Base-by-base conservation (phyloP, 2,797 vertebrate genomes). In the Knipowitschia caucasica region DNA sequence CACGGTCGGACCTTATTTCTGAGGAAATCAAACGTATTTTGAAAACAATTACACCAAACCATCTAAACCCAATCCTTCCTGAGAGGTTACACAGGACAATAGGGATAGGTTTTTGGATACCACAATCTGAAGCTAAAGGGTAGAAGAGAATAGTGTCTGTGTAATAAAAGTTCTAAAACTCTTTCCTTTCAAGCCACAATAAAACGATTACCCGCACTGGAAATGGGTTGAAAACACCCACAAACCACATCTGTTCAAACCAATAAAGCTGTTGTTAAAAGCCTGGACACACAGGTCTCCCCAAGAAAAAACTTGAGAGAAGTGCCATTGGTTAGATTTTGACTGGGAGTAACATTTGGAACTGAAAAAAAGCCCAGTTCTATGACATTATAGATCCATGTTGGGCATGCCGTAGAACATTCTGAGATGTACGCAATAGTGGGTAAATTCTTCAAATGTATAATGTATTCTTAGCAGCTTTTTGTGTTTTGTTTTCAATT, bases 111-210 rank as follows among this genome's bases (percentile, higher is more conserved):
- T 12, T 31, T 47, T 47, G 45, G 27, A 47, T 27, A 47, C 26
- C 27, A 47, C 45, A 30, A 31, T 30, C 45, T 17, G 5, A 47
- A 47, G 10, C 5, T 21, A 14, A n/a, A n/a, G 45, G 8, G 11
- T 4, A 27, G 9, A 29, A 45, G 25, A 47, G 25, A 29, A 46
- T 29, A 30, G 26, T 14, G 30, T 35, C 21, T 17, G 33, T 36
- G 49, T 25, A 10, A 51, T 18, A 46, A 30, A 47, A 47, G 26
- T 18, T 17, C 25, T 30, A 30, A 46, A 31, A 47, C 11, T 10
- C 17, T 30, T 47, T 46, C 12, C 44, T 29, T 31, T 47, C 40
- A 30, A 12, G 45, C 45, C 31, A 29, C 45, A 47, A 52, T n/a
- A n/a, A 52, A 36, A 38, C n/a, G 27, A 36, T 36, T 35, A 38